These are phyloP conservation scores for Ctenopoma kingsleyae DNA, from an alignment of 2,797 vertebrate species.

Conservation along the genomic window DNA sequence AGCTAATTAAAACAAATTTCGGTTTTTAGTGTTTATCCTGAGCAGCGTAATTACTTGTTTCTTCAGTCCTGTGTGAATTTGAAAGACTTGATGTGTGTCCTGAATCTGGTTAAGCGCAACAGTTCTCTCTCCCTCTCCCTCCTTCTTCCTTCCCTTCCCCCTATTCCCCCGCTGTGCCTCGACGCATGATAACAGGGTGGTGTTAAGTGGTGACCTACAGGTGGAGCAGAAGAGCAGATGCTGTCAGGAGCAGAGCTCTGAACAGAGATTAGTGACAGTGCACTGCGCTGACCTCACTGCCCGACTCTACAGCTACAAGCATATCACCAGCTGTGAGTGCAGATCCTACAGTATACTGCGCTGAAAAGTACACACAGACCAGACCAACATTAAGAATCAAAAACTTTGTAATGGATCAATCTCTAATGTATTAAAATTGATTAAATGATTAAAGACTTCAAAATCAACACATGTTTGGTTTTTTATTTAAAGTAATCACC, in stretches of 20 bases:
- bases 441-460: not conserved
- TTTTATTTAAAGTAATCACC: not conserved
- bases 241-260: constrained; percentile 50
- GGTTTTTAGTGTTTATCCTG: not conserved
- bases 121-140: not conserved
- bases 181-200: constrained; percentile 35
- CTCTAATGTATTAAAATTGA: accelerated
- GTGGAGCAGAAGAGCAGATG: constrained; percentile 48
- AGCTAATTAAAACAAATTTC: not conserved
- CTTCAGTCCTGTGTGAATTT: not conserved
- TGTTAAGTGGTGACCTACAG: constrained; percentile 30
- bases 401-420: not conserved
- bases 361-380: not conserved
- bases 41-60: not conserved
- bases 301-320: constrained; percentile 50
- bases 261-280: constrained; percentile 49
- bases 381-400: not conserved
- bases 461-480: not conserved
- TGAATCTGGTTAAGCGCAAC: not conserved
- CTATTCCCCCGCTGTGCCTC: not conserved
- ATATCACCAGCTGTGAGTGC: constrained; percentile 74
- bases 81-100: not conserved
- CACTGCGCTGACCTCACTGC: constrained; percentile 43
- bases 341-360: not conserved
- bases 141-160: not conserved